A percentile compares a stretch with the other conserved stretches of the same genome.
These are phyloP conservation scores for Theocolax elegans DNA, from an alignment of 1,140 invertebrate species.

Conservation along the genomic window DNA sequence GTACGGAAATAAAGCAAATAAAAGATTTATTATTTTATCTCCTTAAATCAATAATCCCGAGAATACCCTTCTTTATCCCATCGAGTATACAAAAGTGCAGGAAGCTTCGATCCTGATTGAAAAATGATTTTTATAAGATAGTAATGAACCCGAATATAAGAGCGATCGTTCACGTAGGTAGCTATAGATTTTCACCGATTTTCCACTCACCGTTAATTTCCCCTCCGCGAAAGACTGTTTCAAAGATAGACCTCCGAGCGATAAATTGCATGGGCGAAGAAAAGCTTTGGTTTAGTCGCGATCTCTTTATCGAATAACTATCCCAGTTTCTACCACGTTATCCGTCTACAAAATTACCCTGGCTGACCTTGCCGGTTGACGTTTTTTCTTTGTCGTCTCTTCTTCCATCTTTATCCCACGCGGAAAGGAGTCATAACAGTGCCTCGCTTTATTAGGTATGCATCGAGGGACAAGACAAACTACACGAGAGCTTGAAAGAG, in stretches of 20 bases:
- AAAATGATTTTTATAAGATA: slow-evolving; percentile 3
- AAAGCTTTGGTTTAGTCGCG: background rate
- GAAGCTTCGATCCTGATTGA: background rate
- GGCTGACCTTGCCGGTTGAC: slow-evolving; percentile 43
- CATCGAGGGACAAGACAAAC: slow-evolving; percentile 48
- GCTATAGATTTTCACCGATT: background rate
- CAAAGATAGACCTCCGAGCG: background rate
- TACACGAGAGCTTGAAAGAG: slow-evolving; percentile 4
- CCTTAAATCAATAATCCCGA: no score
- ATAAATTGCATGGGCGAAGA: slow-evolving; percentile 21
- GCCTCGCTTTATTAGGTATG: slow-evolving; percentile 64
- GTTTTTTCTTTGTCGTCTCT: slow-evolving; percentile 1
- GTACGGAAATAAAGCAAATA: no score
- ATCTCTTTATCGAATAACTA: background rate
- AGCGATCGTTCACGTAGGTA: background rate
- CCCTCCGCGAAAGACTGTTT: background rate
- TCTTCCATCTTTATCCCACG: slow-evolving; percentile 20
- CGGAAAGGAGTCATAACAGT: slow-evolving; percentile 47
- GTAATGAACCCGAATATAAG: background rate
- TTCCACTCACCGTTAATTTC: slow-evolving; percentile 15
- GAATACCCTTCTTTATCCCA: background rate
- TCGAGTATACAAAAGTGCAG: background rate
- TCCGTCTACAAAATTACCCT: no score
- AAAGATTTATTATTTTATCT: no score
- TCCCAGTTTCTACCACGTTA: slow-evolving; percentile 13